These are phyloP conservation scores for Sebastes taczanowskii DNA, from an alignment of 2,797 vertebrate genomes.

Conservation along the genomic window DNA sequence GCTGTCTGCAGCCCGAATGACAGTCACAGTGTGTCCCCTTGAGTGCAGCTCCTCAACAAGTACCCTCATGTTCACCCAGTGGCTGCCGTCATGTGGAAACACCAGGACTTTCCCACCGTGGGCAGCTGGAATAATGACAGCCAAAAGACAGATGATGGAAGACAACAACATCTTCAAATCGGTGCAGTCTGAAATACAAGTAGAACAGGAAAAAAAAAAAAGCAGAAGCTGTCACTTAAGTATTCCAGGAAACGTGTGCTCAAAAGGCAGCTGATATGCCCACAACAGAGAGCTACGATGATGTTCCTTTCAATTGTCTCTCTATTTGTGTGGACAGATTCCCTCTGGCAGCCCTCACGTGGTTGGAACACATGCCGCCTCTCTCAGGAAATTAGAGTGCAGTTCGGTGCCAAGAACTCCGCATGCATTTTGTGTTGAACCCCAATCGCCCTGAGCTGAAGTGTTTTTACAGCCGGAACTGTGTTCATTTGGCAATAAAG, in stretches of 20 bases:
- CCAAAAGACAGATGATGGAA: constrained; percentile 11
- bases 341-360: background rate
- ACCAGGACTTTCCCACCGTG: constrained; percentile 46
- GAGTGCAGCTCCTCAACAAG: constrained; percentile 55
- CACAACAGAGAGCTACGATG: background rate
- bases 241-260: background rate
- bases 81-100: constrained; percentile 63
- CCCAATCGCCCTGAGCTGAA: background rate
- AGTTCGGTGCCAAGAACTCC: constrained; percentile 18
- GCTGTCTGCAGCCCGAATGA: constrained; percentile 56
- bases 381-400: constrained; percentile 18
- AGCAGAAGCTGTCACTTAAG: background rate
- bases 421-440: background rate
- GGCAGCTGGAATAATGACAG: background rate
- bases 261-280: background rate
- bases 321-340: background rate
- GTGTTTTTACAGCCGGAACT: background rate
- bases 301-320: background rate
- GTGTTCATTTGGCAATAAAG: background rate
- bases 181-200: constrained; percentile 18
- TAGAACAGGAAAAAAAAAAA: background rate
- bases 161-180: constrained; percentile 37
- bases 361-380: constrained; percentile 10
- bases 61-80: constrained; percentile 72
- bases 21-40: constrained; percentile 54